Conservation (phyloP, 2,888 invertebrate genomes). For the Lasioglossum villosulum region DNA sequence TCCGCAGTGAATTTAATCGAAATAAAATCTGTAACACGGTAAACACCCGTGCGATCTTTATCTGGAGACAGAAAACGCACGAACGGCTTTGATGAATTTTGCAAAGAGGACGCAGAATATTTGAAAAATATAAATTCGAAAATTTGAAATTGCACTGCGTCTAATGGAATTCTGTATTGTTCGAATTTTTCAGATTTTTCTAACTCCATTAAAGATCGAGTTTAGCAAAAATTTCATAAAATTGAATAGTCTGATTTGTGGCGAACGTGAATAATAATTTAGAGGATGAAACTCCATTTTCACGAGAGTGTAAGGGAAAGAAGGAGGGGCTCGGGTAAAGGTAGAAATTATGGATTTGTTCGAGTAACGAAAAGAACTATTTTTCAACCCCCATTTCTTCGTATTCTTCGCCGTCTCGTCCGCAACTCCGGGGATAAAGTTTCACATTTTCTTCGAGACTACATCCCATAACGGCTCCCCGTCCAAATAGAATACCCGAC, state of each 20-base stretch:
- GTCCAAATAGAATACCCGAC: slow-evolving; percentile 64
- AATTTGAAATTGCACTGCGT: background rate
- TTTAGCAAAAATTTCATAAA: background rate
- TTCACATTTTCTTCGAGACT: slow-evolving; percentile 62
- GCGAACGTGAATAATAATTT: background rate
- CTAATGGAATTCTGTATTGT: background rate
- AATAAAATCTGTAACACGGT: background rate
- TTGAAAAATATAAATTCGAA: background rate
- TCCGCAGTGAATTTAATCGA: background rate
- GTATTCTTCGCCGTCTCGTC: background rate
- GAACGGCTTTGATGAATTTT: background rate
- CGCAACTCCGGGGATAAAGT: slow-evolving; percentile 66
- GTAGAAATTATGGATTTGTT: slow-evolving; percentile 6
- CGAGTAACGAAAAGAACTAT: background rate
- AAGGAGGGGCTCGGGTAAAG: background rate
- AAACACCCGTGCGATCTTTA: background rate
- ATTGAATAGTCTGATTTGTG: too few relatives aligned
- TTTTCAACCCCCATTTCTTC: background rate
- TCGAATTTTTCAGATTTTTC: background rate
- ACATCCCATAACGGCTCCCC: slow-evolving; percentile 42
- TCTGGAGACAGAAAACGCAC: background rate
- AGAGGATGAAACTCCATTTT: background rate
- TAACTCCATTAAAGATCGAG: too few relatives aligned
- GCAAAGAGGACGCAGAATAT: background rate
- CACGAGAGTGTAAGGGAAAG: background rate